Evolutionary conservation across 2,797 vertebrate species (phyloP).

Genomic region (Rhabdomys pumilio): DNA sequence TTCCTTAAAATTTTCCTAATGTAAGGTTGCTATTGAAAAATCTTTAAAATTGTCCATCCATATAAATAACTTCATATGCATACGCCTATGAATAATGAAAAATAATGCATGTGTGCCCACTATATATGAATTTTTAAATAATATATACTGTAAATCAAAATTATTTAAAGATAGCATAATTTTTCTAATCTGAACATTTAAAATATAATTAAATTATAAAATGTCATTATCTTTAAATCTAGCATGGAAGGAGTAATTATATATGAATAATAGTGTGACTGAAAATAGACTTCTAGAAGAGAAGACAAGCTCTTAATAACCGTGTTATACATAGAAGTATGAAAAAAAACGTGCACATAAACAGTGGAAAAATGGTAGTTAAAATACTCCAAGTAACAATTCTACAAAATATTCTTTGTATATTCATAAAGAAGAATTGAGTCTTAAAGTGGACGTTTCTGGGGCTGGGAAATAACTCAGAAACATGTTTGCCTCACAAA

Average conservation of each 20-base stretch:
- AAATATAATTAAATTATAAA: neutral
- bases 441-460: neutral
- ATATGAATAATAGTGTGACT: neutral
- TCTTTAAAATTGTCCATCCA: slow-evolving; percentile 24
- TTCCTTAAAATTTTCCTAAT: slow-evolving; percentile 28
- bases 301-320: slow-evolving; percentile 16
- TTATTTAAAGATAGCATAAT: neutral
- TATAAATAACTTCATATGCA: neutral
- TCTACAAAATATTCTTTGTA: neutral
- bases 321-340: neutral
- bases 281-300: neutral
- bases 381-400: neutral
- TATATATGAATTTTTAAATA: neutral
- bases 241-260: neutral
- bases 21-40: slow-evolving; percentile 19
- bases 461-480: too few species aligned
- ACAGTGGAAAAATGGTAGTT: neutral
- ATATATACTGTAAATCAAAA: neutral
- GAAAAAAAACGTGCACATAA: neutral
- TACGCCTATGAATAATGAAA: neutral
- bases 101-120: neutral
- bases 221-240: slow-evolving; percentile 14
- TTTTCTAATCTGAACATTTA: neutral
- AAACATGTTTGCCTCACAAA: neutral
- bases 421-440: neutral